Percentiles rank a stretch among this genome's conserved stretches.
phyloP scores from a whole-genome alignment of 2,113 vertebrate species.

The Campylomormyrus numenius region DNA sequence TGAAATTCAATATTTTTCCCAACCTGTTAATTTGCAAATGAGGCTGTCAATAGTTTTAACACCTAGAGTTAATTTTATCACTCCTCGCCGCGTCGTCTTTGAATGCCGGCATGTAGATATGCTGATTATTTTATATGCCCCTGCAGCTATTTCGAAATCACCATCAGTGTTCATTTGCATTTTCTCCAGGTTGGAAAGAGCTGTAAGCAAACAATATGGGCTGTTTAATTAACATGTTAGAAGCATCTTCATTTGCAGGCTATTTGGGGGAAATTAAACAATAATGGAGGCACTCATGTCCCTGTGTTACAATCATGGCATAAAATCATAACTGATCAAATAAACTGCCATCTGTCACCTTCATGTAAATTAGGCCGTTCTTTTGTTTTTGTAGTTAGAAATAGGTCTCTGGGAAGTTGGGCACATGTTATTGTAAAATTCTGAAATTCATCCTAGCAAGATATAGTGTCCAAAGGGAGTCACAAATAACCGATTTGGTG shows the following conservation, averaged over 20 bases:
- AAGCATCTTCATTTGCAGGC: conserved; percentile 9
- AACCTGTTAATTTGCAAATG: neutral
- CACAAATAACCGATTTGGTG: neutral
- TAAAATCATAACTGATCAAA: conserved; percentile 23
- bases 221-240: conserved; percentile 21
- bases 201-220: conserved; percentile 12
- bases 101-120: neutral
- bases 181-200: conserved; percentile 6
- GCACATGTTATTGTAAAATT: neutral
- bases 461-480: neutral
- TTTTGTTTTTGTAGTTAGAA: neutral
- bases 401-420: neutral
- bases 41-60: neutral
- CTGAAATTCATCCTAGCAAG: neutral
- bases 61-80: neutral
- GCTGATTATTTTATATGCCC: neutral
- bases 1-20: neutral
- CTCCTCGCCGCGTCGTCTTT: neutral
- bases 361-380: conserved; percentile 21
- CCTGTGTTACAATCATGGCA: conserved; percentile 7
- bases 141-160: neutral
- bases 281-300: conserved; percentile 7
- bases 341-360: conserved; percentile 27
- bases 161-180: conserved; percentile 1
- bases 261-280: conserved; percentile 17